A percentile compares a stretch with the other conserved stretches of the same genome.
Evolutionary conservation across 2,113 vertebrate species (phyloP).

Genomic region (Struthio camelus): DNA sequence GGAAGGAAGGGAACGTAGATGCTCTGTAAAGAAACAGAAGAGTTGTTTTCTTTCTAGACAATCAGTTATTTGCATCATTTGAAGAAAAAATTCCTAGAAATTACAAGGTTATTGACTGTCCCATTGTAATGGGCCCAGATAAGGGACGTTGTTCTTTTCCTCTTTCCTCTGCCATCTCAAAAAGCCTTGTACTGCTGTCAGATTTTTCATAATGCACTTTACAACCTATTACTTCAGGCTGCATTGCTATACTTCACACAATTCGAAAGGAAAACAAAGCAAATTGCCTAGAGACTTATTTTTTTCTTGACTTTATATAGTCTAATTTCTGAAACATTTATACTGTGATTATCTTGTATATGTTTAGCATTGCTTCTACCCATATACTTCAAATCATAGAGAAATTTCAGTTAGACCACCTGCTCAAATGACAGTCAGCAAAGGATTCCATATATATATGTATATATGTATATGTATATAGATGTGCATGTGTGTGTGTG

Average conservation of each 20-base stretch:
- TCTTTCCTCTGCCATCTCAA: background rate
- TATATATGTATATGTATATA: background rate
- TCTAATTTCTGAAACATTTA: background rate
- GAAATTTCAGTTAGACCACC: background rate
- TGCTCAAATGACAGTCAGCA: background rate
- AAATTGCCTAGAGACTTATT: background rate
- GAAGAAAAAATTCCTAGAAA: constrained; percentile 3
- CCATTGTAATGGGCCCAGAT: background rate
- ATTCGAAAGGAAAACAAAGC: background rate
- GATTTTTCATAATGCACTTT: background rate
- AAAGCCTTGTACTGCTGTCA: background rate
- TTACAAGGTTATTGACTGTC: background rate
- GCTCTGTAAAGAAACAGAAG: background rate
- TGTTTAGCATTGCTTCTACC: background rate
- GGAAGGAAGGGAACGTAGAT: background rate
- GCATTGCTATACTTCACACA: background rate
- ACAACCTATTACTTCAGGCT: background rate
- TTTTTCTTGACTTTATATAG: background rate
- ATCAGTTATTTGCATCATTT: background rate
- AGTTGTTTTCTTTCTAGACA: background rate
- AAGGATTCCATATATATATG: background rate
- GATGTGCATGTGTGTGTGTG: too few species aligned
- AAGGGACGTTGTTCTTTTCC: background rate
- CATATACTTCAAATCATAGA: background rate
- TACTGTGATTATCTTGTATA: background rate